These are phyloP conservation scores for Serilophus lunatus DNA, from an alignment of 2,113 vertebrate genomes.

Conservation along the genomic window DNA sequence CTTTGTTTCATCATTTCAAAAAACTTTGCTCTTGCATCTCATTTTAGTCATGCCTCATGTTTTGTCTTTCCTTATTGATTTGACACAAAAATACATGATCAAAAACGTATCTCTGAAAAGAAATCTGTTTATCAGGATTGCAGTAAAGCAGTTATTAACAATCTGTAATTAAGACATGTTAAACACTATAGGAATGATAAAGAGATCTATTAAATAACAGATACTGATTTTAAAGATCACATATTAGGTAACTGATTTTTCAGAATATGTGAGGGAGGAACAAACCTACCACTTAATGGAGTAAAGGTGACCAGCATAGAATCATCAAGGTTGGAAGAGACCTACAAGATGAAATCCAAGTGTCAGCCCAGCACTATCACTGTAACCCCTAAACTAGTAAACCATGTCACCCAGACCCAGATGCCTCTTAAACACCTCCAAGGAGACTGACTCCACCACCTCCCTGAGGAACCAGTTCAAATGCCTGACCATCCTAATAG, in stretches of 20 bases:
- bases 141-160: neutral
- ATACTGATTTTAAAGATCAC: neutral
- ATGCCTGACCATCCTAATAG: neutral
- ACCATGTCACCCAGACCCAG: neutral
- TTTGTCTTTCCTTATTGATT: neutral
- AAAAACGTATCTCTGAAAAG: neutral
- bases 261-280: neutral
- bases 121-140: neutral
- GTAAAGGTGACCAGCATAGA: neutral
- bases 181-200: neutral
- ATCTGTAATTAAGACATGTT: neutral
- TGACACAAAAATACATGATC: neutral
- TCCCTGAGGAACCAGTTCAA: neutral
- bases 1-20: neutral
- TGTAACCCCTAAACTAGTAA: neutral
- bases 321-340: neutral
- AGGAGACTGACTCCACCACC: neutral
- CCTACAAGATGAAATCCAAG: neutral
- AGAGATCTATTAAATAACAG: neutral
- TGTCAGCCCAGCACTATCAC: accelerated
- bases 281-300: neutral
- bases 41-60: neutral
- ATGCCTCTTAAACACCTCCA: neutral
- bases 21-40: neutral
- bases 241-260: too few relatives aligned